These are phyloP conservation scores for Vespertilio murinus DNA, from an alignment of 2,797 vertebrate genomes.

Conservation along the genomic window DNA sequence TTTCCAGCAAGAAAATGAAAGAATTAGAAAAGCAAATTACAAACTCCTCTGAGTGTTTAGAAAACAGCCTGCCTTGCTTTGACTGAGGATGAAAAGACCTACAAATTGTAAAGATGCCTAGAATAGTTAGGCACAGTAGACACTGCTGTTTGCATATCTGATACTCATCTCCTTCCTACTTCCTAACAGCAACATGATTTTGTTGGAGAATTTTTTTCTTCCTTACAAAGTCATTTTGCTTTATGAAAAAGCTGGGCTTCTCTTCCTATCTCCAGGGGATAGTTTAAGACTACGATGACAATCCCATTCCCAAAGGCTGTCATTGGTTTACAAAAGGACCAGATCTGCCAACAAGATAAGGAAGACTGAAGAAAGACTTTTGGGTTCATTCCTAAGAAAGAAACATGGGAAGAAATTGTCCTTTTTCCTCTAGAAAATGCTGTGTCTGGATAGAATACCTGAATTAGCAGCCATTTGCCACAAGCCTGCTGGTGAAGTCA, in stretches of 20 bases:
- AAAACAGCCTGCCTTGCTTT: conserved; percentile 46
- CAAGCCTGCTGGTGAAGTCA: background rate
- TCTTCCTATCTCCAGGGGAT: background rate
- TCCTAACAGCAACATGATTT: background rate
- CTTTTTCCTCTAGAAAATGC: background rate
- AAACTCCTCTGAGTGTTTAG: conserved; percentile 15
- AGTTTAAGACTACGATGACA: background rate
- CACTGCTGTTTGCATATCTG: background rate
- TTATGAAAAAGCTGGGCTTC: background rate
- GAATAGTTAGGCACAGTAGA: background rate
- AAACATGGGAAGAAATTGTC: background rate
- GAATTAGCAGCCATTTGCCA: background rate
- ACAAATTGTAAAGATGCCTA: background rate
- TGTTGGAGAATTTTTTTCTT: conserved; percentile 15
- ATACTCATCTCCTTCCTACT: background rate
- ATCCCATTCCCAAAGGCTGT: background rate
- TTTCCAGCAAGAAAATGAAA: conserved; percentile 62
- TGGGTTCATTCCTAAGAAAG: conserved; percentile 15
- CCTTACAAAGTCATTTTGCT: background rate
- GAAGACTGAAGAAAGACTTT: background rate
- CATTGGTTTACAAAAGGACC: conserved; percentile 22
- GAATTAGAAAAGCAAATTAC: conserved; percentile 53
- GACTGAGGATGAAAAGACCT: conserved; percentile 45
- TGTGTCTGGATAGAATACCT: background rate
- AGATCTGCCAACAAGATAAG: background rate